Base-by-base conservation (phyloP, 2,797 vertebrate genomes). In the Enoplosus armatus region DNA sequence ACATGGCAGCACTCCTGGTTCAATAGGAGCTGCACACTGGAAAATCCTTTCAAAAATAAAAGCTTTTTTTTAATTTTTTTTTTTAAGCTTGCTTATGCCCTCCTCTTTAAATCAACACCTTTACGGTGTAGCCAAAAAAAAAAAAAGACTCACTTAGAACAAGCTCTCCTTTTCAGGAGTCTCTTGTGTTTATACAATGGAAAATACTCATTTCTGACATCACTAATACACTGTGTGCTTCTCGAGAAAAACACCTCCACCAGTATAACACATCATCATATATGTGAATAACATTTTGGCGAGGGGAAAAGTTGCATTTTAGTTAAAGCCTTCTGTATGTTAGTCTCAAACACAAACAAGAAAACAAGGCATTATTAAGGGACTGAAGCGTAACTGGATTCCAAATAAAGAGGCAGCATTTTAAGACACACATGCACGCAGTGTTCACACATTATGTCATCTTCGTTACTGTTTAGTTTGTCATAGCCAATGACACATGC, bases 391-490 rank as follows among this genome's bases (percentile, higher is more conserved):
- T 22, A 26, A n/a, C 3, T 56, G 10, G 43, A 33, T 64, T 78
- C 41, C 26, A 58, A 71, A 79, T 61, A 75, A 85, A 79, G 76
- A 87, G 60, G 83, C 86, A 83, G 14, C 84, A 80, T 79, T 82
- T 77, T 14, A 65, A 81, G 62, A 75, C 11, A 39, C 29, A 14
- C n/a, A 18, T 1, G 8, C 41, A 77, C 39, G 45, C 35, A 55
- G 47, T 20, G 4, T n/a, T 43, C 8, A 26, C 37, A 68, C 5
- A 9, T 45, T 24, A 41, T 7, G 24, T 29, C 2, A 10, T 9
- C n/a, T 33, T 43, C 18, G 26, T 60, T 47, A 55, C 7, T 7
- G 2, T 45, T 58, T 50, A 37, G 12, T 68, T 14, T 67, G 14
- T 39, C 29, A 22, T 2, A 11, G 15, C 29, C 10, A 2, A 41